Evolutionary conservation across 1,140 invertebrate genomes (phyloP).

Genomic region (Triops longicaudatus): DNA sequence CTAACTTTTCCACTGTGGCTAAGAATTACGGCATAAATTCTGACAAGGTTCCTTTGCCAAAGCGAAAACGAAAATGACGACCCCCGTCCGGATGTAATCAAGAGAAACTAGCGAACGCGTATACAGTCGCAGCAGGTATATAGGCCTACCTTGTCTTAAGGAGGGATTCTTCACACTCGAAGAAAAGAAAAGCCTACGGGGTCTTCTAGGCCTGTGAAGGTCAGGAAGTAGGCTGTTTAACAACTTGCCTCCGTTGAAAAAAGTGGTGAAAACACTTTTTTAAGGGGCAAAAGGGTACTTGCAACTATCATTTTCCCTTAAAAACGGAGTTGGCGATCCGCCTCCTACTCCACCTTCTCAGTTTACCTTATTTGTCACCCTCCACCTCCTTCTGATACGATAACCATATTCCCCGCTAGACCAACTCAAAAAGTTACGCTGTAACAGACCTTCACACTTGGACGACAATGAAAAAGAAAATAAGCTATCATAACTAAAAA

Average conservation of each 20-base stretch:
- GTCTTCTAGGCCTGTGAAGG: neutral
- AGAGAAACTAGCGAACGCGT: neutral
- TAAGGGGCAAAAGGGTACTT: neutral
- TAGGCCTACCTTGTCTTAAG: neutral
- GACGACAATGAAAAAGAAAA: slow-evolving; percentile 4
- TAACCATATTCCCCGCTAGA: neutral
- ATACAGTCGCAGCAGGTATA: neutral
- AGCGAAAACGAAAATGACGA: neutral
- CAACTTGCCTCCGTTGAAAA: too few species aligned
- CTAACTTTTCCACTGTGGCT: neutral
- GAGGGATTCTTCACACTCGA: neutral
- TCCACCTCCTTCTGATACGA: neutral
- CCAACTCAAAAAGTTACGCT: neutral
- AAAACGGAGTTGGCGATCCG: neutral
- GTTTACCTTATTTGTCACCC: neutral
- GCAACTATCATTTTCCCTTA: neutral
- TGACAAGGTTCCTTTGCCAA: neutral
- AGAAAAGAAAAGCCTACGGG: neutral
- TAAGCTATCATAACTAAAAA: neutral
- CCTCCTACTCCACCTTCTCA: slow-evolving; percentile 1
- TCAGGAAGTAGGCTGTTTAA: neutral
- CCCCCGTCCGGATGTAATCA: neutral
- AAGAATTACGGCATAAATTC: neutral
- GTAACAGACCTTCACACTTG: neutral
- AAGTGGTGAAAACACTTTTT: neutral